Percentiles rank a stretch among this genome's conserved stretches.
phyloP scores from a whole-genome alignment of 2,888 invertebrate genomes.

The Podotricha telesiphe region DNA sequence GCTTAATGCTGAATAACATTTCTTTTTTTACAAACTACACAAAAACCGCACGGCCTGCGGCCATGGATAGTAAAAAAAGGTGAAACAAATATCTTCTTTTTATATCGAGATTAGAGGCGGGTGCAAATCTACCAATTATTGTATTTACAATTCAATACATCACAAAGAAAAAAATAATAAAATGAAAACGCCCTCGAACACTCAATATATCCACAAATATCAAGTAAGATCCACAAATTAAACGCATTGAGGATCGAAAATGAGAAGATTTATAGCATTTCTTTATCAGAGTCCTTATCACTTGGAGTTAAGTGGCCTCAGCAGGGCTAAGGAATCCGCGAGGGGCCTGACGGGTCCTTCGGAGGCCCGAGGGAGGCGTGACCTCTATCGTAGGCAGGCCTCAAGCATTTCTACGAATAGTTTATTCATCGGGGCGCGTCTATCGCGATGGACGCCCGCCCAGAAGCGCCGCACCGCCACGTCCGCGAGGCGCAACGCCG shows the following conservation, averaged over 20 bases:
- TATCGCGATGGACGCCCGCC: conserved; percentile 93
- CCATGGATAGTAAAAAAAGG: neutral
- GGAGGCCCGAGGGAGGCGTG: neutral
- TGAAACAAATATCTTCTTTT: neutral
- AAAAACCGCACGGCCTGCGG: neutral
- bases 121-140: conserved; percentile 5
- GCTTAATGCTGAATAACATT: neutral
- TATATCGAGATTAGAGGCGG: neutral
- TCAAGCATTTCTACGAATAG: conserved; percentile 98
- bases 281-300: neutral
- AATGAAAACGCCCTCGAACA: too few species aligned
- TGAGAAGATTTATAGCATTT: neutral
- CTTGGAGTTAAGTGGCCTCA: too few species aligned
- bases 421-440: conserved; percentile 97
- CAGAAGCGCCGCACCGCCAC: conserved; percentile 95
- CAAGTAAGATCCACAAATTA: neutral
- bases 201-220: neutral
- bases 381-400: conserved; percentile 85
- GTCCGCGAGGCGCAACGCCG: conserved; percentile 94
- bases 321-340: too few species aligned
- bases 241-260: neutral
- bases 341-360: neutral
- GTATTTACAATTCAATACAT: conserved; percentile 7
- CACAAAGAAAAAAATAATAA: neutral
- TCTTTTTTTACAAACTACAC: neutral